phyloP scores from a whole-genome alignment of 2,113 vertebrate genomes.

The Gymnobelideus leadbeateri region DNA sequence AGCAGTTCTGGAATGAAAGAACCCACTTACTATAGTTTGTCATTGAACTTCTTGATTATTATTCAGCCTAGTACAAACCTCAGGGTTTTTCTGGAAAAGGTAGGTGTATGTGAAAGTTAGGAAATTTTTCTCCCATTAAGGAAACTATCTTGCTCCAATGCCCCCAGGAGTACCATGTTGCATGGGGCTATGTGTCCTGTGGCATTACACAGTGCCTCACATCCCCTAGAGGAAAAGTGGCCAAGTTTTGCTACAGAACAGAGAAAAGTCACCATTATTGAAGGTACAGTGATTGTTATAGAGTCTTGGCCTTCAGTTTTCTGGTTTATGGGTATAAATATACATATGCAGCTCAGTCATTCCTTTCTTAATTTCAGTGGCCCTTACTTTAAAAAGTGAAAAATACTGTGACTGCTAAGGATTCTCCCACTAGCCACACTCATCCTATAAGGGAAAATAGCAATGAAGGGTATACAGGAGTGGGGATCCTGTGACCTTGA shows the following conservation, averaged over 20 bases:
- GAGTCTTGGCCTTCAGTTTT: neutral
- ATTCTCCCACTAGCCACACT: neutral
- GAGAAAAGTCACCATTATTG: neutral
- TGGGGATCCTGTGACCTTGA: no score
- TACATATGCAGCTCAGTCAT: neutral
- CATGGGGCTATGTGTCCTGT: neutral
- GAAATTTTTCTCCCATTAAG: neutral
- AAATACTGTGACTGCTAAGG: constrained; percentile 29
- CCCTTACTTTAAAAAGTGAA: constrained; percentile 3
- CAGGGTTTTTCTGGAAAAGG: neutral
- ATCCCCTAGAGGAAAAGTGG: neutral
- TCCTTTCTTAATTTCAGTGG: neutral
- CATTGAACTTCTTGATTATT: neutral
- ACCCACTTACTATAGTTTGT: neutral
- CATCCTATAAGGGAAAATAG: neutral
- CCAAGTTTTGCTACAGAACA: neutral
- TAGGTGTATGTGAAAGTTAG: neutral
- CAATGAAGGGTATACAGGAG: neutral
- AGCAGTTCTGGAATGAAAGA: neutral
- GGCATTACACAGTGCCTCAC: neutral
- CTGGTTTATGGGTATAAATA: neutral
- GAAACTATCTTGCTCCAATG: neutral
- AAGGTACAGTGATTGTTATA: neutral
- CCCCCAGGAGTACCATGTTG: neutral
- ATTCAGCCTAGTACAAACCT: neutral